A percentile compares a stretch with the other conserved stretches of the same genome.
Conservation (phyloP, 2,888 invertebrate genomes). For the Ophonus ardosiacus region DNA sequence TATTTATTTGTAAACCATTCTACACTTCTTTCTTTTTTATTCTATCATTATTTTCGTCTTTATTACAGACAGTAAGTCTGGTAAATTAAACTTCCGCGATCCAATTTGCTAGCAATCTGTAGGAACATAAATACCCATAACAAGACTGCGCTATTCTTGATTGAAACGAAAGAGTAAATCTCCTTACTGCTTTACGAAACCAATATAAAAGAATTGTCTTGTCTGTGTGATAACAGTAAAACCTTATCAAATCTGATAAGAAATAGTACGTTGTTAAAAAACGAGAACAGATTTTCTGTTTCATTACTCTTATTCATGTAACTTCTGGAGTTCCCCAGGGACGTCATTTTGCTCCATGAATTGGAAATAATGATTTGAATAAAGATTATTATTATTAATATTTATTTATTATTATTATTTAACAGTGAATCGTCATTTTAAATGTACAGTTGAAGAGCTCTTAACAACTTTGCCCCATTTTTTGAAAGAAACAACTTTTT, state of each 20-base stretch:
- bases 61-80: neutral
- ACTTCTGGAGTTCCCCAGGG: too few relatives aligned
- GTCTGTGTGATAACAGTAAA: neutral
- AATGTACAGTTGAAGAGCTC: too few relatives aligned
- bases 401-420: too few relatives aligned
- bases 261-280: neutral
- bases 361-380: too few relatives aligned
- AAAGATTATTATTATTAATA: too few relatives aligned
- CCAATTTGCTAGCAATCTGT: neutral
- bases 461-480: too few relatives aligned
- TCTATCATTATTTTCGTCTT: neutral
- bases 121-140: neutral
- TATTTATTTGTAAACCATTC: neutral
- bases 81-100: neutral
- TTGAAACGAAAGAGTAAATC: conserved; percentile 1
- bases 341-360: too few relatives aligned
- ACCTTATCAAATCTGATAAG: neutral
- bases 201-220: neutral
- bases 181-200: neutral
- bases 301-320: too few relatives aligned
- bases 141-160: neutral
- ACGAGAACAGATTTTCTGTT: too few relatives aligned
- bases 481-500: too few relatives aligned
- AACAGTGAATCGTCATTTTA: too few relatives aligned
- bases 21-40: neutral